Percentiles rank a stretch among this genome's conserved stretches.
Evolutionary conservation across 2,113 vertebrate genomes (phyloP).

Genomic region (Arizona elegans): DNA sequence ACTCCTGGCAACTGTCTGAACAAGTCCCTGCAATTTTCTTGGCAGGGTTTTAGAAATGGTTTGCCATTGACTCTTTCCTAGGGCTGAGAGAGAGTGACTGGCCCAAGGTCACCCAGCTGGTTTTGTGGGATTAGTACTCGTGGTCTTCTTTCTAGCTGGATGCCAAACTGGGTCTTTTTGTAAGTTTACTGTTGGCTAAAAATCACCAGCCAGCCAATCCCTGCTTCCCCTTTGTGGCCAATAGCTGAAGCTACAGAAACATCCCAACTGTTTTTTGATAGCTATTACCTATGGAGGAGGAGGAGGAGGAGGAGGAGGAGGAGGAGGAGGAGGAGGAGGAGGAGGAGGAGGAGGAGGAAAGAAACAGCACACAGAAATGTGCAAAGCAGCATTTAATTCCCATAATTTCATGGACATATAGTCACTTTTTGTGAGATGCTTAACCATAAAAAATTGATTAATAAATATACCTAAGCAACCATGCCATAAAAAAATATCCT

Average conservation of each 20-base stretch:
- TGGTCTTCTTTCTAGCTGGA: neutral
- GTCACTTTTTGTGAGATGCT: neutral
- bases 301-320: too few relatives aligned
- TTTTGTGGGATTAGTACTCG: neutral
- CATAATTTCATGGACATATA: neutral
- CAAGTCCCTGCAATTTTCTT: neutral
- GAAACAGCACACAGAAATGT: neutral
- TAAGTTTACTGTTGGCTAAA: neutral
- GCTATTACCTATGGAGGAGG: neutral
- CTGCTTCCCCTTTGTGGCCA: neutral
- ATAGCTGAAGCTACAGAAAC: neutral
- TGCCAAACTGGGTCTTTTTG: neutral
- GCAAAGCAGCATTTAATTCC: neutral
- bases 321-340: too few relatives aligned
- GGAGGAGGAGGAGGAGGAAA: too few relatives aligned
- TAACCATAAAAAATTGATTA: neutral
- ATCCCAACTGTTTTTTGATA: neutral
- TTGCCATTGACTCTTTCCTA: neutral
- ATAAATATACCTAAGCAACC: neutral
- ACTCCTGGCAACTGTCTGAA: neutral
- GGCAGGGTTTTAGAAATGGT: neutral
- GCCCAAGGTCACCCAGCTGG: neutral
- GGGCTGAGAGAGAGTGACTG: neutral
- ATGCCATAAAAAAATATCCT: conserved; percentile 23
- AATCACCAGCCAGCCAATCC: neutral